Base-by-base conservation (phyloP, 1,140 invertebrate genomes). In the Drosophila asahinai region DNA sequence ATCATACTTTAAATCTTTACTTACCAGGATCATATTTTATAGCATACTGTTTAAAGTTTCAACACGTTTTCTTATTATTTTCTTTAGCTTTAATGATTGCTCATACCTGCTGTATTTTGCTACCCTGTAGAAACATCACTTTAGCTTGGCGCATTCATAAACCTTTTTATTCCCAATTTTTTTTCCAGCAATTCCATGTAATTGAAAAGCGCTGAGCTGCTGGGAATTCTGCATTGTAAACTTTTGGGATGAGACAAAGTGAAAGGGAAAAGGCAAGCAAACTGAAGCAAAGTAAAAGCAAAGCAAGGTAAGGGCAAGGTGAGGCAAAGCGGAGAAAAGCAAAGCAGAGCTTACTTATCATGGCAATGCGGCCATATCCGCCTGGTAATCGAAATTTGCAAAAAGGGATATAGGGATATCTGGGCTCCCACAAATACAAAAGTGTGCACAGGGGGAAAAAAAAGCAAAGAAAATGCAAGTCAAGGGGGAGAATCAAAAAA, bases 321-420 rank as follows among this genome's bases (percentile, higher is more conserved):
- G 55, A 55, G 30, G 38, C 40, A 64, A 64, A 76, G 47, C 27
- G 25, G 8, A n/a, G 40, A 12, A 38, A 9, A 47, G 60, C 25
- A 40, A 25, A 22, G 43, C 55, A 62, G 64, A 62, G 65, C 62
- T 83, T 70, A 75, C 80, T 83, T 83, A 80, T 75, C 77, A 72
- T 61, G 49, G 59, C 55, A 77, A 61, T 72, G 78, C 52, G 43
- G 80, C 72, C 76, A 86, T 83, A 83, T 86, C 83, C 83, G 83
- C 70, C 75, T 65, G 71, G 80, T 87, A 86, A 86, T 87, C 80
- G 83, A 86, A 86, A 86, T 82, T 76, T 55, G 48, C 55, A 61
- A 65, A 78, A 74, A 75, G 66, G 61, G 67, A 70, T 76, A 72
- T 57, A 58, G 51, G 70, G 40, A 70, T 52, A 62, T 65, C 63